A percentile compares a stretch with the other conserved stretches of the same genome.
Evolutionary conservation across 2,888 invertebrate species (phyloP).

Genomic region (Aporophyla lueneburgensis): DNA sequence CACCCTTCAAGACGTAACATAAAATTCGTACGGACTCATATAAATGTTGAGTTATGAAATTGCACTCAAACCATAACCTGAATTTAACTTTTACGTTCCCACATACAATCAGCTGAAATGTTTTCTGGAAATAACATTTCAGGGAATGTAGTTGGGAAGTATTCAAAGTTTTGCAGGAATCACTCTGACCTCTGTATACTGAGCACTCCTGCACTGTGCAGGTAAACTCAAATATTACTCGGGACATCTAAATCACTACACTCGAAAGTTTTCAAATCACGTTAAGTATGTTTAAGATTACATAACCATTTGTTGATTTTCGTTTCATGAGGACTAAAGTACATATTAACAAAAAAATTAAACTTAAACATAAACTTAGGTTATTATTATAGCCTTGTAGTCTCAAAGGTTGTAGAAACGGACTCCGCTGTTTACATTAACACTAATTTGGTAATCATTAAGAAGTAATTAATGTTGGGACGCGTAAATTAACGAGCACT

Average conservation of each 20-base stretch:
- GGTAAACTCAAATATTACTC: constrained; percentile 17
- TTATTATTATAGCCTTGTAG: not conserved
- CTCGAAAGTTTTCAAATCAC: constrained; percentile 30
- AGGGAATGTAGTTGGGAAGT: constrained; percentile 13
- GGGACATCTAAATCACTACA: not conserved
- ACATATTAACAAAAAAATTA: constrained; percentile 4
- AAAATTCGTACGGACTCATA: constrained; percentile 39
- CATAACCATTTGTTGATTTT: not conserved
- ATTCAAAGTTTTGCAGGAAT: constrained; percentile 36
- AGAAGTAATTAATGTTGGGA: constrained; percentile 41
- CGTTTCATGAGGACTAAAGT: not conserved
- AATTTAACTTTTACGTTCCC: constrained; percentile 43
- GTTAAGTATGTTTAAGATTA: not conserved
- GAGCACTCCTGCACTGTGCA: constrained; percentile 14
- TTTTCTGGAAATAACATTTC: constrained; percentile 37
- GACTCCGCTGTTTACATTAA: constrained; percentile 17
- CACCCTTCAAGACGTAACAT: constrained; percentile 24
- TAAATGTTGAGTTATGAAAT: constrained; percentile 47
- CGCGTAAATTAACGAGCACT: constrained; percentile 39
- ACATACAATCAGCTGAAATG: constrained; percentile 48
- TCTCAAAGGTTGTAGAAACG: constrained; percentile 17
- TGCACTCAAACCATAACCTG: constrained; percentile 39
- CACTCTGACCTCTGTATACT: not conserved
- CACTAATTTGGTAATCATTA: constrained; percentile 47
- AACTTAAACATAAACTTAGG: not conserved